Percentiles rank a stretch among this genome's conserved stretches.
phyloP scores from a whole-genome alignment of 2,888 invertebrate genomes.

The Strigamia maritima region DNA sequence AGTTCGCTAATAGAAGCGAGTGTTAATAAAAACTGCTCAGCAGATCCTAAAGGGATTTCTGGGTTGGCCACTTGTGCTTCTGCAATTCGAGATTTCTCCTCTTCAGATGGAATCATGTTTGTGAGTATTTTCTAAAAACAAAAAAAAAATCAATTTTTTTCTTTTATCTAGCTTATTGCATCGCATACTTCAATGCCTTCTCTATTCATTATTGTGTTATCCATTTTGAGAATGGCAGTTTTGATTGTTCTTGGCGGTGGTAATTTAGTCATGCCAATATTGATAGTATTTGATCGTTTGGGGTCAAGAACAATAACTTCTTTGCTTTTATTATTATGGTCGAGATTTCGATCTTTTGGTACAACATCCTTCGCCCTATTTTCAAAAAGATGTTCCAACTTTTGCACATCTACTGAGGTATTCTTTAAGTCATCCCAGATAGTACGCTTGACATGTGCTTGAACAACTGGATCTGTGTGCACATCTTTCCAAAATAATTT shows the following conservation, averaged over 20 bases:
- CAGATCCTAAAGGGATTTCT: constrained; percentile 86
- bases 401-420: constrained; percentile 82
- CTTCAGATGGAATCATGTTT: constrained; percentile 91
- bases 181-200: constrained; percentile 83
- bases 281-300: constrained; percentile 97
- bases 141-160: constrained; percentile 6
- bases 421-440: constrained; percentile 90
- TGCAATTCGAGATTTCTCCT: constrained; percentile 91
- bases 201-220: constrained; percentile 93
- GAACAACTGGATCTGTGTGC: constrained; percentile 47
- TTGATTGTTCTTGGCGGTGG: constrained; percentile 97
- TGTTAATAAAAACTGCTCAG: constrained; percentile 97
- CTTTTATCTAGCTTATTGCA: no score
- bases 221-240: constrained; percentile 99
- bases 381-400: constrained; percentile 94
- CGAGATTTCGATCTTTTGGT: constrained; percentile 66
- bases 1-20: constrained; percentile 93
- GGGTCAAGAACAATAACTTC: constrained; percentile 92
- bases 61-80: constrained; percentile 92
- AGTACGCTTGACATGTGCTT: constrained; percentile 48
- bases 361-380: constrained; percentile 91
- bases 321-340: constrained; percentile 73
- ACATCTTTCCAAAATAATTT: constrained; percentile 96
- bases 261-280: constrained; percentile 97
- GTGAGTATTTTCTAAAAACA: constrained; percentile 76